Conservation (phyloP, 1,140 invertebrate genomes). For the Ips nitidus region DNA sequence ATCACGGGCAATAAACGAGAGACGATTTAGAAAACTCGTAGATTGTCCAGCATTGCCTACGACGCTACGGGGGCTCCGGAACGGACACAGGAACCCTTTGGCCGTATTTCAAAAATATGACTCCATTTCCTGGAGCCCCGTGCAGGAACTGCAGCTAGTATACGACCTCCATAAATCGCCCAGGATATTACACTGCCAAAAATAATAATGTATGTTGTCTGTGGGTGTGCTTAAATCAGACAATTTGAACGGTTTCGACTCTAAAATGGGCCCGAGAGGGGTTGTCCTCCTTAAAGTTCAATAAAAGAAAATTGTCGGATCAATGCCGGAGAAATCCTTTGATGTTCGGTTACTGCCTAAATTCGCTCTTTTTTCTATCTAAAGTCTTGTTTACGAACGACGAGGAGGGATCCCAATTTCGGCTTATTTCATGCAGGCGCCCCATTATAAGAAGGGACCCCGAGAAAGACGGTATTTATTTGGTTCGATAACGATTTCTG, state of each 20-base stretch:
- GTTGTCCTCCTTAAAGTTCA: neutral
- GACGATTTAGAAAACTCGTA: constrained; percentile 12
- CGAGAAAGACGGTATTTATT: neutral
- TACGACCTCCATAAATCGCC: constrained; percentile 8
- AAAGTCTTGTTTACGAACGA: constrained; percentile 16
- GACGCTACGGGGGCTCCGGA: neutral
- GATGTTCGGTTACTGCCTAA: constrained; percentile 13
- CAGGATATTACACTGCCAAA: constrained; percentile 7
- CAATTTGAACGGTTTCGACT: neutral
- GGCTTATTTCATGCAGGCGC: constrained; percentile 11
- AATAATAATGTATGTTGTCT: neutral
- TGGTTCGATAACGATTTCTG: neutral
- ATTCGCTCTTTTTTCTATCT: constrained; percentile 23
- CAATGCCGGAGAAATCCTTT: constrained; percentile 14
- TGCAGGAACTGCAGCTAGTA: constrained; percentile 6
- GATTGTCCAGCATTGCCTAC: neutral
- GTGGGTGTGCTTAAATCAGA: neutral
- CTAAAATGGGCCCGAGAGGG: neutral
- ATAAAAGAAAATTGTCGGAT: constrained; percentile 10
- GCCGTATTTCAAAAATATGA: constrained; percentile 19
- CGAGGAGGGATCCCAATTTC: constrained; percentile 1
- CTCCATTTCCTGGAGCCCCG: constrained; percentile 16
- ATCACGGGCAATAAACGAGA: neutral
- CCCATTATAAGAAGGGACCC: neutral
- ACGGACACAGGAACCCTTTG: constrained; percentile 16